Percentiles rank a stretch among this genome's conserved stretches.
phyloP scores from a whole-genome alignment of 2,797 vertebrate species.

The Parotocinclus haroldoi region DNA sequence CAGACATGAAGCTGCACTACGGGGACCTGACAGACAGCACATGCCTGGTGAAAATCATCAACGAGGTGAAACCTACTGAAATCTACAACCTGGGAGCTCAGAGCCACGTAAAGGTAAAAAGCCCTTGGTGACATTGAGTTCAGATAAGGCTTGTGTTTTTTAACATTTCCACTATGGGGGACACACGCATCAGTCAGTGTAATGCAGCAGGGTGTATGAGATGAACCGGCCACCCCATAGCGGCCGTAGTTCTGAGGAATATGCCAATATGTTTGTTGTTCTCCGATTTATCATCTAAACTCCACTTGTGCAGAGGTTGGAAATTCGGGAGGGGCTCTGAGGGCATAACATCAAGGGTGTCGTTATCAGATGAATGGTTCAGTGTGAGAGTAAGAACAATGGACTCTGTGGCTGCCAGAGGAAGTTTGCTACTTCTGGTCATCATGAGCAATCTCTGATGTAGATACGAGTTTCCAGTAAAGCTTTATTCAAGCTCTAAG shows the following conservation, averaged over 20 bases:
- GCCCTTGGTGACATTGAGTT: no score
- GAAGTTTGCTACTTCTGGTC: no score
- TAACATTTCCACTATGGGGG: no score
- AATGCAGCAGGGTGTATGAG: conserved; percentile 31
- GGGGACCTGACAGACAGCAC: conserved; percentile 98
- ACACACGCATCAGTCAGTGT: neutral
- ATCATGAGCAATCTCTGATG: no score
- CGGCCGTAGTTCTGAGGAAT: conserved; percentile 28
- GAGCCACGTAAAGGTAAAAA: conserved; percentile 96
- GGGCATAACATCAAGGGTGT: conserved; percentile 35
- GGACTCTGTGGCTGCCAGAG: neutral
- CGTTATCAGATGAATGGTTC: conserved; percentile 31
- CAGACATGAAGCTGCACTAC: conserved; percentile 97
- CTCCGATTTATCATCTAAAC: conserved; percentile 18
- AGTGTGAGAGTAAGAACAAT: conserved; percentile 28
- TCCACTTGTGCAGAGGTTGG: conserved; percentile 21
- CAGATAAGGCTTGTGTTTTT: no score
- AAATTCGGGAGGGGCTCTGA: conserved; percentile 34
- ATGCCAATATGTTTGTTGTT: conserved; percentile 8
- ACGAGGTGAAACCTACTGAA: conserved; percentile 90
- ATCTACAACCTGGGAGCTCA: conserved; percentile 99
- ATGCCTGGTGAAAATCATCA: conserved; percentile 98
- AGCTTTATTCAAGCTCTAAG: no score
- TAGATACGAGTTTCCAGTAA: no score
- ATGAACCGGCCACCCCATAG: conserved; percentile 34